These are phyloP conservation scores for Conomelus anceps DNA, from an alignment of 2,888 invertebrate genomes.

Conservation along the genomic window DNA sequence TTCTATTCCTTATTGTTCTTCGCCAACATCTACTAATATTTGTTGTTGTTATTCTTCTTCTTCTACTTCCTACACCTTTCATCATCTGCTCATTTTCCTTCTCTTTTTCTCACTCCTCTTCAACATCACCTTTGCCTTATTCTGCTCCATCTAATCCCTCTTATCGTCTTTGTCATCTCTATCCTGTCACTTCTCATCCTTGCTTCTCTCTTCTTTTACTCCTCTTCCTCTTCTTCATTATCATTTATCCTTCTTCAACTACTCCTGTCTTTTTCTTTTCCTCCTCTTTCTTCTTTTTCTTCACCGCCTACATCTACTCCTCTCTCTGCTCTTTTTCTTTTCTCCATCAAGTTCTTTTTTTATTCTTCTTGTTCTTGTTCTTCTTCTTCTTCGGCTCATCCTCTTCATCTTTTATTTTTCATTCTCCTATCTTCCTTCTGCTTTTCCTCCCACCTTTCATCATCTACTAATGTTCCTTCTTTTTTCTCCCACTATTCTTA, in stretches of 20 bases:
- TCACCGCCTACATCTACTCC: too few species aligned
- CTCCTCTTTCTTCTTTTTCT: background rate
- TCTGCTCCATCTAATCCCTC: too few species aligned
- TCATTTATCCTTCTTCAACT: background rate
- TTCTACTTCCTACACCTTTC: too few species aligned
- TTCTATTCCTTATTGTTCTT: too few species aligned
- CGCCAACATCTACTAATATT: too few species aligned
- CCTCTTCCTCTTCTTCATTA: background rate
- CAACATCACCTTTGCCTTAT: too few species aligned
- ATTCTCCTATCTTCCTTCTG: background rate
- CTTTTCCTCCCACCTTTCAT: background rate
- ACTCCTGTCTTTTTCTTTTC: background rate
- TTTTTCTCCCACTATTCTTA: background rate
- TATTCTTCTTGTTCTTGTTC: background rate
- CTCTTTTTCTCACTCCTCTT: too few species aligned
- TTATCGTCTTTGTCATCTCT: too few species aligned
- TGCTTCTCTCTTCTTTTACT: background rate
- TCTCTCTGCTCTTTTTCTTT: too few species aligned
- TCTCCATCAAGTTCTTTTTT: background rate
- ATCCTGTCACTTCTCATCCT: too few species aligned
- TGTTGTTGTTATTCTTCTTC: too few species aligned
- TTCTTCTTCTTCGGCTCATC: background rate
- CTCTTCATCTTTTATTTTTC: background rate
- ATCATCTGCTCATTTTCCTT: too few species aligned
- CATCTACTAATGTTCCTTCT: background rate